Conservation (phyloP, 2,113 vertebrate genomes). For the Helogale parvula region DNA sequence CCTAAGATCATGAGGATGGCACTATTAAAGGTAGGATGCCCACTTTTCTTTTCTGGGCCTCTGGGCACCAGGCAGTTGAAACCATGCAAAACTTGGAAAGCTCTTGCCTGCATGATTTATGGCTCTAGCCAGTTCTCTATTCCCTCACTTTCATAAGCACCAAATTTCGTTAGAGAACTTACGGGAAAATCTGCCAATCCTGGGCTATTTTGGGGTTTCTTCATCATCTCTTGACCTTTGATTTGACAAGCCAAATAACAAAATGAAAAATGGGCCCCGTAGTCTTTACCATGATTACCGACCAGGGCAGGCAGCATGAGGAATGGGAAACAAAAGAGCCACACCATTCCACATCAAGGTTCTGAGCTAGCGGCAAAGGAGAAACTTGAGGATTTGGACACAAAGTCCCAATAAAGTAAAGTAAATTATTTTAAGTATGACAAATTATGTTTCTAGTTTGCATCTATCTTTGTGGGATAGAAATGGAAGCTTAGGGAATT, state of each 20-base stretch:
- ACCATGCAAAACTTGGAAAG: slow-evolving; percentile 64
- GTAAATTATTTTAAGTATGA: slow-evolving; percentile 75
- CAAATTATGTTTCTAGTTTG: slow-evolving; percentile 71
- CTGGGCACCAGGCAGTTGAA: slow-evolving; percentile 46
- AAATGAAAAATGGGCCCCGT: slow-evolving; percentile 74
- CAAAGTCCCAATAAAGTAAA: slow-evolving; percentile 57
- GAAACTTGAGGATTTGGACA: slow-evolving; percentile 58
- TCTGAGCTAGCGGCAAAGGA: slow-evolving; percentile 44
- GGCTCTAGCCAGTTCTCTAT: slow-evolving; percentile 70
- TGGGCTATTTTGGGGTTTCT: slow-evolving; percentile 78
- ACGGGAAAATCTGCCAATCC: slow-evolving; percentile 65
- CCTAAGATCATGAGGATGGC: background rate
- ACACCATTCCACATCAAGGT: background rate
- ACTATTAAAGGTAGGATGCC: slow-evolving; percentile 41
- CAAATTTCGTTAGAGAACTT: slow-evolving; percentile 74
- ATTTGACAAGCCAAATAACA: slow-evolving; percentile 80
- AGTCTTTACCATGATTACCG: slow-evolving; percentile 69
- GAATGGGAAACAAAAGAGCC: slow-evolving; percentile 57
- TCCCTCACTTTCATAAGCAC: slow-evolving; percentile 75
- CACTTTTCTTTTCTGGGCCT: slow-evolving; percentile 60
- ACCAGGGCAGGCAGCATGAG: slow-evolving; percentile 42
- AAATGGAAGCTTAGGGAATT: slow-evolving; percentile 64
- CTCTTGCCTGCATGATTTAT: slow-evolving; percentile 48
- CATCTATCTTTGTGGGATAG: slow-evolving; percentile 67
- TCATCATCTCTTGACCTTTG: slow-evolving; percentile 81